A percentile compares a stretch with the other conserved stretches of the same genome.
Evolutionary conservation across 2,888 invertebrate genomes (phyloP).

Genomic region (Patella caerulea): DNA sequence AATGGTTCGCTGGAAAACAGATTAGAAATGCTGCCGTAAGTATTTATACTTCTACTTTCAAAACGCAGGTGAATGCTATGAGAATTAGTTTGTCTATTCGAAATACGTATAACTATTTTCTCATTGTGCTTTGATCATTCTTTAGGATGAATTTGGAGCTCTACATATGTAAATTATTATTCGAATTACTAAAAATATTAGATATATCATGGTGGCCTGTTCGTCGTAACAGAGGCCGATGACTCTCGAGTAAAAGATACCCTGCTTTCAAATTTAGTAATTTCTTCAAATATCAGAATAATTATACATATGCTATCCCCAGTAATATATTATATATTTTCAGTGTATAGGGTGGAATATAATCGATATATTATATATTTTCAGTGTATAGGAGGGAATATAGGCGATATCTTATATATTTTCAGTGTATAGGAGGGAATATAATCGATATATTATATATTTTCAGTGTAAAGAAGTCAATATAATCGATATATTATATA

Average conservation of each 20-base stretch:
- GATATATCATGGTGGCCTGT: too few species aligned
- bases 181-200: too few species aligned
- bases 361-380: slow-evolving; percentile 75
- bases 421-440: neutral
- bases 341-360: slow-evolving; percentile 86
- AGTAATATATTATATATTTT: neutral
- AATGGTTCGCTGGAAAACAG: slow-evolving; percentile 96
- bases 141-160: too few species aligned
- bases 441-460: neutral
- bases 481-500: neutral
- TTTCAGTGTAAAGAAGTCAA: neutral
- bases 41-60: neutral
- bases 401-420: neutral
- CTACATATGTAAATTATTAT: too few species aligned
- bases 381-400: neutral
- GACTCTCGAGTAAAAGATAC: too few species aligned
- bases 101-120: too few species aligned
- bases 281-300: too few species aligned
- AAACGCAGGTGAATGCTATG: neutral
- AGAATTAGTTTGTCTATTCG: too few species aligned
- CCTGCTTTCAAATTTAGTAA: too few species aligned
- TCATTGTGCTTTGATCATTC: too few species aligned
- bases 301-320: too few species aligned
- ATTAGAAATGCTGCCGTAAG: slow-evolving; percentile 89
- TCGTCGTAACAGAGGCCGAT: too few species aligned